Conservation (phyloP, 2,888 invertebrate species). For the Phrixothrix hirtus region DNA sequence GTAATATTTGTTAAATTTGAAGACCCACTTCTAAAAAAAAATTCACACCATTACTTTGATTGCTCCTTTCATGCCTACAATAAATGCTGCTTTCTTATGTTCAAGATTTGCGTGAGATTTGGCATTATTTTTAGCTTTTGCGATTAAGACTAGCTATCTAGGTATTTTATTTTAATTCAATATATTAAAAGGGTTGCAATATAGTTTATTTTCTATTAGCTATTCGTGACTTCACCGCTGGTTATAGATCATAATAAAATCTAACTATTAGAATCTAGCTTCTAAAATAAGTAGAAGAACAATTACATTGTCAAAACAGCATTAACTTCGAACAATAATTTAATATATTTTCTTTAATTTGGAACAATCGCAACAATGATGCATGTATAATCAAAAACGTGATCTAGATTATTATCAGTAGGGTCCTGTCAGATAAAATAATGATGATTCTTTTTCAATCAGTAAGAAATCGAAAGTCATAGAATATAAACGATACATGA, state of each 20-base stretch:
- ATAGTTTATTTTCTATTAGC: too few species aligned
- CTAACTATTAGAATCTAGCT: neutral
- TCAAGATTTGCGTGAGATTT: too few species aligned
- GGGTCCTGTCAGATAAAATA: conserved; percentile 14
- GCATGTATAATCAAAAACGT: conserved; percentile 13
- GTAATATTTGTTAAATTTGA: conserved; percentile 17
- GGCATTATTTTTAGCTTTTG: too few species aligned
- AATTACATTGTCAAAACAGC: conserved; percentile 18
- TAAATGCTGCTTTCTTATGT: too few species aligned
- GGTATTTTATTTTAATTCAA: too few species aligned
- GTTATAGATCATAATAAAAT: neutral
- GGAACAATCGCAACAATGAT: conserved; percentile 8
- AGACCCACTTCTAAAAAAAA: conserved; percentile 15
- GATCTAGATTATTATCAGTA: conserved; percentile 15
- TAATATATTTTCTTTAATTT: conserved; percentile 2
- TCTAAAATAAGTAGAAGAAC: neutral
- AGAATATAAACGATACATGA: conserved; percentile 10
- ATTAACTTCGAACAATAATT: conserved; percentile 10
- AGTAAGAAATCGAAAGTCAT: conserved; percentile 25
- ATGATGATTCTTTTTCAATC: conserved; percentile 18
- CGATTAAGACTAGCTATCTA: too few species aligned
- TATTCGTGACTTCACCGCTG: too few species aligned
- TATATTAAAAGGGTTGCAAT: too few species aligned
- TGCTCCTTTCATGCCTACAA: too few species aligned
- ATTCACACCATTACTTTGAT: too few species aligned